Evolutionary conservation across 2,888 invertebrate species (phyloP), one percentile per base, ranked within the genome.

Genomic region (Phorcus lineatus): DNA sequence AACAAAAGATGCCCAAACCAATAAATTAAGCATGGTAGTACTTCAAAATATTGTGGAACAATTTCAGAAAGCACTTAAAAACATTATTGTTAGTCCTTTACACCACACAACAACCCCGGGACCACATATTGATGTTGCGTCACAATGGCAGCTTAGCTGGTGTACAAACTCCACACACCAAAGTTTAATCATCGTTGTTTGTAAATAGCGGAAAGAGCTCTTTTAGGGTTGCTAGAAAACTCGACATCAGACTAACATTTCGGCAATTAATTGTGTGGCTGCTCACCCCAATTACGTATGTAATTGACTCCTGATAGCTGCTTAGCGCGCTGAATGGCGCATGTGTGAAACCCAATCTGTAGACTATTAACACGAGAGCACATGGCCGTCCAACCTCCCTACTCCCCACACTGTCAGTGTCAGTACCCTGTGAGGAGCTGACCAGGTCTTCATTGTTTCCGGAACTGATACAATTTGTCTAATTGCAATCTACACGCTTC

Each of bases 261-360:
- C 36, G 70, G 70, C 70, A 36, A 70, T 70, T 70, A 70, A 70
- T 70, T 40, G 70, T 70, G 31, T 31, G 19, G 36, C 36, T 70
- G 19, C 70, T 70, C 28, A 70, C 70, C 70, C 40, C 70, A 70
- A 70, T 70, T 70, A 70, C 70, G 70, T 70, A 70, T 70, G 70
- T 70, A 70, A 70, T 70, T 70, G 70, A 70, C 70, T 70, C 70
- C 70, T 70, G 70, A 70, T 70, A 70, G 70, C 36, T 70, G 28
- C 36, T 31, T 24, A 36, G 70, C 40, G 19, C n/a, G 11, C 70
- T 31, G 70, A 70, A 70, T 70, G 70, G 31, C 70, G 36, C 19
- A 70, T 70, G 70, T 70, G 70, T 70, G 70, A 70, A 70, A 70
- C 31, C 70, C 36, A 70, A 70, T 70, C 70, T 28, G 28, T 36